Evolutionary conservation across 2,888 invertebrate species (phyloP), one percentile per base, ranked within the genome.

Genomic region (Agrotis clavis): DNA sequence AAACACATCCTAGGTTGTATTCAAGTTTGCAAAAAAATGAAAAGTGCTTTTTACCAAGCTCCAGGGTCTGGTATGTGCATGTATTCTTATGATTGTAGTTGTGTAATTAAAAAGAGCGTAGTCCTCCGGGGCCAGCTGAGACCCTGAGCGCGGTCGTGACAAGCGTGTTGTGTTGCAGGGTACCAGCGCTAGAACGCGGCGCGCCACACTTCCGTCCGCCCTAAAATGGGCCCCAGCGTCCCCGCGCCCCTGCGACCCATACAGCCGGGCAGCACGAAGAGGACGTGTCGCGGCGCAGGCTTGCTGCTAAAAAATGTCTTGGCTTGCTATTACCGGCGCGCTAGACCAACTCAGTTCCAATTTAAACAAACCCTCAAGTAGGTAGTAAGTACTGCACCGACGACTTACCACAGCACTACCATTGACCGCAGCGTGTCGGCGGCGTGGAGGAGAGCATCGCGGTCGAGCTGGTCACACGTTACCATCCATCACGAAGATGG

Each of bases 141-240:
- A 21, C 7, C 16, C 18, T 21, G 13, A 53, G 25, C 45, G 18
- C 50, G 14, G 19, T 54, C 1, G 25, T 77, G 47, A 78, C 57
- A 19, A 35, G 57, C 19, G 16, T 19, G 30, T 70, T 83, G 74
- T 86, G 69, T 90, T 90, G 67, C 94, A 95, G 95, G 95, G 66
- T 95, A 94, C 85, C 94, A 91, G 81, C 95, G 94, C 86, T 95
- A 95, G 94, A 93, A 73, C 90, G 92, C 59, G 79, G 83, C 71
- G 72, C 85, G 65, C 74, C 87, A 67, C 92, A 89, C 86, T 92
- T 91, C 88, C 90, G 91, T 47, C 90, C 91, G 82, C 87, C 90
- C 66, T 89, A 86, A 85, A 69, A 25, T 63, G 51, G 25, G 35
- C 50, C 11, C n/a, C 21, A 11, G 47, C 18, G 21, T 21, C 41